Conservation (phyloP, 2,888 invertebrate genomes). For the Acrocera orbiculus region DNA sequence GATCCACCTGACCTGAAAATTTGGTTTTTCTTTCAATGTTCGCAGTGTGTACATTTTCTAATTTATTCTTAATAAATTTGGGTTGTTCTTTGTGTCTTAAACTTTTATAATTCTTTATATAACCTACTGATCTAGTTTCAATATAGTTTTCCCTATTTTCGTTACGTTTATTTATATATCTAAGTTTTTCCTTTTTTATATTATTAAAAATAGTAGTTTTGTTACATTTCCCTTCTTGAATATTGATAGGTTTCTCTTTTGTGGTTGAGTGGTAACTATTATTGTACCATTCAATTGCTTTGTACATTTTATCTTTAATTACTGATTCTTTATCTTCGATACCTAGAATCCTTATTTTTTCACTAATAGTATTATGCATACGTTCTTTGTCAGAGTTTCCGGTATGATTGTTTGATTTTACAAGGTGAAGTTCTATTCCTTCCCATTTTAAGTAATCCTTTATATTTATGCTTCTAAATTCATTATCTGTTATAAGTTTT, state of each 20-base stretch:
- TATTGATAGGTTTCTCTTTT: constrained; percentile 9
- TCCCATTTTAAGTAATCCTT: too few relatives aligned
- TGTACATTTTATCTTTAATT: too few relatives aligned
- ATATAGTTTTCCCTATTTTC: constrained; percentile 2
- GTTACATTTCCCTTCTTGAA: constrained; percentile 5
- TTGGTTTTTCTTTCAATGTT: constrained; percentile 11
- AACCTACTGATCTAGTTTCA: constrained; percentile 4
- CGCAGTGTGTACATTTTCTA: constrained; percentile 7
- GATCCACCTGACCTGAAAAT: constrained; percentile 7
- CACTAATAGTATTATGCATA: too few relatives aligned
- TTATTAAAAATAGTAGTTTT: too few relatives aligned
- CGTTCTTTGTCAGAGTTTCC: too few relatives aligned
- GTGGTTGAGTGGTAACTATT: constrained; percentile 11
- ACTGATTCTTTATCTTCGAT: too few relatives aligned
- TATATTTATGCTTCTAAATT: too few relatives aligned
- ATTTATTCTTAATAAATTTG: constrained; percentile 3
- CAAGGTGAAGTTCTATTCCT: too few relatives aligned
- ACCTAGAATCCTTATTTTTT: too few relatives aligned
- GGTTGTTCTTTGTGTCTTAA: constrained; percentile 8
- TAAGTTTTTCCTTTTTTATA: constrained; percentile 6
- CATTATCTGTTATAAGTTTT: too few relatives aligned
- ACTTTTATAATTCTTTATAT: constrained; percentile 6
- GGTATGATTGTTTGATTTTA: too few relatives aligned
- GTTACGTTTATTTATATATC: constrained; percentile 3
- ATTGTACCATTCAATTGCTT: constrained; percentile 11